phyloP scores from a whole-genome alignment of 2,888 invertebrate genomes.

The Limnephilus lunatus region DNA sequence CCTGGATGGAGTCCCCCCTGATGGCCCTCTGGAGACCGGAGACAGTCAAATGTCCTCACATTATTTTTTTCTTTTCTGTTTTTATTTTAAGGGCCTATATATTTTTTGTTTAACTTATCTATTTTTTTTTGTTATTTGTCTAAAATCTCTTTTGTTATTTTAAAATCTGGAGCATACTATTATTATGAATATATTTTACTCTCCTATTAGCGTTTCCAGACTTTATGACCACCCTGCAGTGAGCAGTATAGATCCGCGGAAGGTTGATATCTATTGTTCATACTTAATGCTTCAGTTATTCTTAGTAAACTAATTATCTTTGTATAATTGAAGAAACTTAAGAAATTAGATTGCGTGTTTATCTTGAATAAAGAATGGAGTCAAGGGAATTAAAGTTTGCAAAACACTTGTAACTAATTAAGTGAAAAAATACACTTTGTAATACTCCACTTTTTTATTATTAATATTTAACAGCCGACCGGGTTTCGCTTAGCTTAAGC shows the following conservation, averaged over 20 bases:
- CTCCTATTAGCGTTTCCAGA: background rate
- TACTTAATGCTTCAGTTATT: background rate
- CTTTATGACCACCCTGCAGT: background rate
- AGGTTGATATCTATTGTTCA: background rate
- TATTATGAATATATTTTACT: background rate
- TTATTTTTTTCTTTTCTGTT: too few relatives aligned
- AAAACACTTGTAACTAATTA: background rate
- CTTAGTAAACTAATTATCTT: background rate
- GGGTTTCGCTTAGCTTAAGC: too few relatives aligned
- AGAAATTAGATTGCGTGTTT: constrained; percentile 1
- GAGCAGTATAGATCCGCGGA: background rate
- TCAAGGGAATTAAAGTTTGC: constrained; percentile 2
- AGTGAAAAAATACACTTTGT: background rate
- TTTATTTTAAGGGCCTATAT: too few relatives aligned
- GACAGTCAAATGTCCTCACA: too few relatives aligned
- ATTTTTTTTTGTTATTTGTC: too few relatives aligned
- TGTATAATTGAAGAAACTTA: background rate
- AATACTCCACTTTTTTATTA: too few relatives aligned
- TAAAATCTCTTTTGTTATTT: too few relatives aligned
- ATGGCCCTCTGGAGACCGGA: too few relatives aligned
- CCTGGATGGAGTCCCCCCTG: too few relatives aligned
- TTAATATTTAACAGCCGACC: too few relatives aligned
- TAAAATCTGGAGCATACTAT: too few relatives aligned
- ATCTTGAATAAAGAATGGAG: background rate
- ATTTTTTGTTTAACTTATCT: too few relatives aligned